phyloP scores from a whole-genome alignment of 1,140 invertebrate genomes.

The Drosophila setifemur region DNA sequence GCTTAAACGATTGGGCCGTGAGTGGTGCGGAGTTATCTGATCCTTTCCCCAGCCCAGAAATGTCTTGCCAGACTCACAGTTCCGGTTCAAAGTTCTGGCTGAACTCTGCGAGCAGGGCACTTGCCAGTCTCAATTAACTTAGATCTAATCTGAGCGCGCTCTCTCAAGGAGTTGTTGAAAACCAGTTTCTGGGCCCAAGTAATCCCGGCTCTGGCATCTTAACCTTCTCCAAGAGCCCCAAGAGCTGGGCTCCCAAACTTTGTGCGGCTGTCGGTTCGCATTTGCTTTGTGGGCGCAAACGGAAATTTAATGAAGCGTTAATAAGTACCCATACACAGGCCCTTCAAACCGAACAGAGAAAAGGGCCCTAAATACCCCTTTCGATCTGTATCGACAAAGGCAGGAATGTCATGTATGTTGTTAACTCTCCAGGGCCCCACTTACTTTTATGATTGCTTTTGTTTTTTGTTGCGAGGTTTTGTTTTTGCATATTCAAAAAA shows the following conservation, averaged over 20 bases:
- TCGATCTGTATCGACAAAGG: slow-evolving; percentile 51
- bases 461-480: too few relatives aligned
- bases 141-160: slow-evolving; percentile 54
- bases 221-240: slow-evolving; percentile 15
- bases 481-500: slow-evolving; percentile 37
- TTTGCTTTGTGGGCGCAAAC: slow-evolving; percentile 61
- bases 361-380: slow-evolving; percentile 50
- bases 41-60: slow-evolving; percentile 52
- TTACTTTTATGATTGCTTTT: not conserved
- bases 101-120: slow-evolving; percentile 47
- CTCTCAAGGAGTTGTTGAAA: slow-evolving; percentile 37
- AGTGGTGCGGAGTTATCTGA: slow-evolving; percentile 51
- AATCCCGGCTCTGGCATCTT: slow-evolving; percentile 8
- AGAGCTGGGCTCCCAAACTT: not conserved
- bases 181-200: slow-evolving; percentile 59
- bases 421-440: not conserved
- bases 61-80: slow-evolving; percentile 1
- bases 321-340: slow-evolving; percentile 54
- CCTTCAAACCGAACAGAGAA: slow-evolving; percentile 37
- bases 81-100: slow-evolving; percentile 48
- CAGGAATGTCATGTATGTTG: slow-evolving; percentile 39
- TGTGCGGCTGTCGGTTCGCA: slow-evolving; percentile 49
- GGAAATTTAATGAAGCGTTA: slow-evolving; percentile 71
- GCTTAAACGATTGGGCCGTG: slow-evolving; percentile 48
- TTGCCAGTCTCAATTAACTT: slow-evolving; percentile 69